These are phyloP conservation scores for Erethizon dorsatum DNA, from an alignment of 2,797 vertebrate species.

Conservation along the genomic window DNA sequence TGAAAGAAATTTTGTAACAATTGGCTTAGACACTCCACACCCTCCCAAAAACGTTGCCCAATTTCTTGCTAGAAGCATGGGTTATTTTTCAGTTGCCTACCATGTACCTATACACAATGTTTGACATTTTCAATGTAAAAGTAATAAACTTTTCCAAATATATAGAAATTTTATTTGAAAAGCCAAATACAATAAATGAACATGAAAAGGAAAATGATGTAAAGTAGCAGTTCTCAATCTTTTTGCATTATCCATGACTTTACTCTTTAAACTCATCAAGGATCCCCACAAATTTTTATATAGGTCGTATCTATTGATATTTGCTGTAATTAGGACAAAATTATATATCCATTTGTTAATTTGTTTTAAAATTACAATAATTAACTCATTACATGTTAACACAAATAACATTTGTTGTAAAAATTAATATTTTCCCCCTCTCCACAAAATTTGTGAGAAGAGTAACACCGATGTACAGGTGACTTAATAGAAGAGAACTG, in stretches of 20 bases:
- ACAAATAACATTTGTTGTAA: background rate
- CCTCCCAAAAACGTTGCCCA: background rate
- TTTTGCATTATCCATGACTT: background rate
- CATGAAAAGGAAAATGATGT: background rate
- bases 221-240: background rate
- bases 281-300: background rate
- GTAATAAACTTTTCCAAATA: background rate
- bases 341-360: background rate
- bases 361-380: background rate
- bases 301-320: background rate
- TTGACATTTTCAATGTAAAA: conserved; percentile 11
- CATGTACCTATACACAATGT: background rate
- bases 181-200: background rate
- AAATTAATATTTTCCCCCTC: background rate
- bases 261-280: background rate
- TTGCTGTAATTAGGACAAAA: background rate
- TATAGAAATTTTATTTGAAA: background rate
- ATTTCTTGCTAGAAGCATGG: background rate
- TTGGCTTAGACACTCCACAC: background rate
- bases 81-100: background rate
- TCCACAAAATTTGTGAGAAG: background rate
- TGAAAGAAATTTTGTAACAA: background rate
- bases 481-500: background rate
- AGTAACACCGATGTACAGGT: background rate
- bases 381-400: background rate